Percentiles rank a stretch among this genome's conserved stretches.
These are phyloP conservation scores for Conus canariensis DNA, from an alignment of 2,888 invertebrate genomes.

Conservation along the genomic window DNA sequence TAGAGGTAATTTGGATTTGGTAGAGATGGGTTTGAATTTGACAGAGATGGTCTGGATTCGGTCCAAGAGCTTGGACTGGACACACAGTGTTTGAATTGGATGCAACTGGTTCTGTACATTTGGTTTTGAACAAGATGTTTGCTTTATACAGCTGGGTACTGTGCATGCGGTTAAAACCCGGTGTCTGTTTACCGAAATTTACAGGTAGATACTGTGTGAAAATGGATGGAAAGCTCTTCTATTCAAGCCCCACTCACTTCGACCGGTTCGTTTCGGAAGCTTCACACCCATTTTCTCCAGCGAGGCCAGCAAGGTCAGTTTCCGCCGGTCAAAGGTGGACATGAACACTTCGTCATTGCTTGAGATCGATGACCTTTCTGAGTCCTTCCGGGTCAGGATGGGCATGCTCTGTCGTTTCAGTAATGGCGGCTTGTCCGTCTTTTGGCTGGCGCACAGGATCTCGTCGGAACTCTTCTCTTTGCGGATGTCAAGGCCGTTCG, in stretches of 20 bases:
- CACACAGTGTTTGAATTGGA: no score
- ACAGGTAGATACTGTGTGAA: no score
- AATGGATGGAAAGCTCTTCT: no score
- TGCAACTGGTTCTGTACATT: no score
- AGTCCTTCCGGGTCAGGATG: slow-evolving; percentile 25
- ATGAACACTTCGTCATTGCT: slow-evolving; percentile 19
- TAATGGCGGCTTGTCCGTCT: background rate
- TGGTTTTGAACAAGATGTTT: no score
- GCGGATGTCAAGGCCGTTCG: background rate
- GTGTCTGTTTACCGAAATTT: no score
- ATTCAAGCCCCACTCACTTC: background rate
- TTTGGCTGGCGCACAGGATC: background rate
- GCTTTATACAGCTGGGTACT: no score
- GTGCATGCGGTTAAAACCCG: no score
- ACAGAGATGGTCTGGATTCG: no score
- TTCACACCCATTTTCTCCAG: slow-evolving; percentile 45
- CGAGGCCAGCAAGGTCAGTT: slow-evolving; percentile 31
- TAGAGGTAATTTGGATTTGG: no score
- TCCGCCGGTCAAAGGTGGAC: slow-evolving; percentile 36
- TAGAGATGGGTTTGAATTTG: no score
- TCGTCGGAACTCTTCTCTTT: slow-evolving; percentile 33
- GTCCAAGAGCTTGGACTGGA: no score
- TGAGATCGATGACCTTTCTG: background rate
- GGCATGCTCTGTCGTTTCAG: slow-evolving; percentile 32
- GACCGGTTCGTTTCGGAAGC: background rate